These are phyloP conservation scores for Tribolium madens DNA, from an alignment of 1,140 invertebrate species.

Conservation along the genomic window DNA sequence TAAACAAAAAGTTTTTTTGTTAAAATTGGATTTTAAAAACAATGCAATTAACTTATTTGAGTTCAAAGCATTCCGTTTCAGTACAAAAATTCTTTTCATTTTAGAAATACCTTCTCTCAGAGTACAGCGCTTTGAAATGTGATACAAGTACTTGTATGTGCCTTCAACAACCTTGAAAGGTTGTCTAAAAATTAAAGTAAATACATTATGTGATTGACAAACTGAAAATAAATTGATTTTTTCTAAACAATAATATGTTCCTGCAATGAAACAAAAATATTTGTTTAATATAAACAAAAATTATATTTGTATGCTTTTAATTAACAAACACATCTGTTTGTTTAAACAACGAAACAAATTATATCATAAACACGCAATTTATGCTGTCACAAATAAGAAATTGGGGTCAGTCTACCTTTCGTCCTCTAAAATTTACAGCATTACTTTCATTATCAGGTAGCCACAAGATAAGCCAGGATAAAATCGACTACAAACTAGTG, in stretches of 20 bases:
- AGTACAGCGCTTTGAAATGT: not conserved
- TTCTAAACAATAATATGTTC: not conserved
- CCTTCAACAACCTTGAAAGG: not conserved
- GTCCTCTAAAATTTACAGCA: not conserved
- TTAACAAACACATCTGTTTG: not conserved
- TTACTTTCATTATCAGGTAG: slow-evolving; percentile 1
- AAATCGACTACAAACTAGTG: not conserved
- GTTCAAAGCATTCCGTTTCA: not conserved
- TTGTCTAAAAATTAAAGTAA: not conserved
- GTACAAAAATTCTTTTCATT: not conserved
- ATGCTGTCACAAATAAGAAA: not conserved
- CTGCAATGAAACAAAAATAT: not conserved
- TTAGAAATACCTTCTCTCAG: not conserved
- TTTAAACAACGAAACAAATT: not conserved
- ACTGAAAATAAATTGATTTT: no score
- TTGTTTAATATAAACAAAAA: not conserved
- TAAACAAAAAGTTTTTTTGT: not conserved
- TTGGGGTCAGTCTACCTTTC: not conserved
- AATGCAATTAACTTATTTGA: not conserved
- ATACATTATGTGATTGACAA: not conserved
- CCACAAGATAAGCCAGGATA: not conserved
- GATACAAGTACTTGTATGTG: not conserved
- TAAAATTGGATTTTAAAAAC: not conserved
- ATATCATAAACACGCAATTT: not conserved
- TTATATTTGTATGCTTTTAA: not conserved